A percentile compares a stretch with the other conserved stretches of the same genome.
Evolutionary conservation across 2,888 invertebrate species (phyloP).

Genomic region (Actias luna): DNA sequence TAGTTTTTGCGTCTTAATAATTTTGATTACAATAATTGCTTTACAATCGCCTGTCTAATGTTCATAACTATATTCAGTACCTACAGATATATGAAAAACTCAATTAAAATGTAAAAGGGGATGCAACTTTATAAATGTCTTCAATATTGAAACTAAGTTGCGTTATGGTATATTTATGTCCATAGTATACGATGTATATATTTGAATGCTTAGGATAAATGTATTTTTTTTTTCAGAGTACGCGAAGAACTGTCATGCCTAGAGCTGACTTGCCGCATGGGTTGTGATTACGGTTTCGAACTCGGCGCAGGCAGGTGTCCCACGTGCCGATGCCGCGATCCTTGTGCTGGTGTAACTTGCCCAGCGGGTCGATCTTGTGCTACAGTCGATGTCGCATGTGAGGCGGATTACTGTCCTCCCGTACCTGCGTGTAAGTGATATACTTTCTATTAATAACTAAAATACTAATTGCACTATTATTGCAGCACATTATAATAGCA

Average conservation of each 20-base stretch:
- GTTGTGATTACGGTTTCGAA: slow-evolving; percentile 92
- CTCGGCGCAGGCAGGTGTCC: slow-evolving; percentile 88
- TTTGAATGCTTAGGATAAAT: too few species aligned
- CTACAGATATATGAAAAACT: too few species aligned
- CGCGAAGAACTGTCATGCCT: slow-evolving; percentile 85
- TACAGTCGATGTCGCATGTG: slow-evolving; percentile 92
- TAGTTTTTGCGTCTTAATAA: too few species aligned
- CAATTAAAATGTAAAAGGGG: too few species aligned
- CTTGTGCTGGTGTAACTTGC: slow-evolving; percentile 86
- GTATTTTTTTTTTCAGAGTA: slow-evolving; percentile 59
- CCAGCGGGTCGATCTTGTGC: slow-evolving; percentile 87
- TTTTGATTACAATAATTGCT: too few species aligned
- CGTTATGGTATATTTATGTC: not conserved
- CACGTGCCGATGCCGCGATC: slow-evolving; percentile 90
- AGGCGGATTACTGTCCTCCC: slow-evolving; percentile 92
- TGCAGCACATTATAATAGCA: too few species aligned
- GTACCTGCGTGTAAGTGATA: slow-evolving; percentile 87
- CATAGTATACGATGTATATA: too few species aligned
- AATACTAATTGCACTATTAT: not conserved
- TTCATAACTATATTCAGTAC: too few species aligned
- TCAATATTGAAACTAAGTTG: too few species aligned
- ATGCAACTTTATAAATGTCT: too few species aligned
- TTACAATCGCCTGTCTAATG: too few species aligned
- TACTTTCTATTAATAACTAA: not conserved
- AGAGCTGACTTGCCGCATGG: slow-evolving; percentile 90